phyloP scores from a whole-genome alignment of 2,113 vertebrate species.

The Okapia johnstoni region DNA sequence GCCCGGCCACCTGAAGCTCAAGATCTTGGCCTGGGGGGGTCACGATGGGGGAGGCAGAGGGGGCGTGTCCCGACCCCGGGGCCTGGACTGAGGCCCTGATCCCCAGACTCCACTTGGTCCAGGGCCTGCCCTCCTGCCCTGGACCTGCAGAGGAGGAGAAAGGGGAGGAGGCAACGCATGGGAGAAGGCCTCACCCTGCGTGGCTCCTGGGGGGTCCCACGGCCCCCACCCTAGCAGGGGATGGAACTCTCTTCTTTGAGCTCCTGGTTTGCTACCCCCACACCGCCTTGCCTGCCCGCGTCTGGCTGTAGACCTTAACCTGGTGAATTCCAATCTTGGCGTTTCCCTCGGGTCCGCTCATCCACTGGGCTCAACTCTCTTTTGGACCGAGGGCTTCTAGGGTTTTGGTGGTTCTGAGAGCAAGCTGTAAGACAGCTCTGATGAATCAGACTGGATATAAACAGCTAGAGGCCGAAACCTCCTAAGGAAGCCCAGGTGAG shows the following conservation, averaged over 20 bases:
- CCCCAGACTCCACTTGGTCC: background rate
- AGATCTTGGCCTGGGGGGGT: too few relatives aligned
- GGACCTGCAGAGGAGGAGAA: background rate
- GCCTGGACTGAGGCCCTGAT: background rate
- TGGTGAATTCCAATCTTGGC: background rate
- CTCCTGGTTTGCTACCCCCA: fast-evolving
- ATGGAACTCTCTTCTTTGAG: background rate
- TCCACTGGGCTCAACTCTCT: background rate
- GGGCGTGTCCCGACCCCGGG: fast-evolving
- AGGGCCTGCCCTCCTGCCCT: background rate
- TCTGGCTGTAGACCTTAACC: background rate
- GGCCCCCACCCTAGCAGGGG: fast-evolving
- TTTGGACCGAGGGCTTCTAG: background rate
- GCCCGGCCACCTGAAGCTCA: fast-evolving
- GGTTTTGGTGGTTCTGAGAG: background rate
- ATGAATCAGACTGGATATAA: background rate
- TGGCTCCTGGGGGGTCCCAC: background rate
- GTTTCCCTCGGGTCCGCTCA: background rate
- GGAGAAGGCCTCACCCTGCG: too few relatives aligned
- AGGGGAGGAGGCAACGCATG: fast-evolving
- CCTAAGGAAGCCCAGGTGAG: background rate
- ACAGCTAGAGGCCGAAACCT: background rate
- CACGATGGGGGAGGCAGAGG: too few relatives aligned
- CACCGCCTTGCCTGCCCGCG: too few relatives aligned
- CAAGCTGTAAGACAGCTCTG: background rate